Percentiles rank a stretch among this genome's conserved stretches.
Conservation (phyloP, 1,140 invertebrate species). For the Diploscapter pachys region DNA sequence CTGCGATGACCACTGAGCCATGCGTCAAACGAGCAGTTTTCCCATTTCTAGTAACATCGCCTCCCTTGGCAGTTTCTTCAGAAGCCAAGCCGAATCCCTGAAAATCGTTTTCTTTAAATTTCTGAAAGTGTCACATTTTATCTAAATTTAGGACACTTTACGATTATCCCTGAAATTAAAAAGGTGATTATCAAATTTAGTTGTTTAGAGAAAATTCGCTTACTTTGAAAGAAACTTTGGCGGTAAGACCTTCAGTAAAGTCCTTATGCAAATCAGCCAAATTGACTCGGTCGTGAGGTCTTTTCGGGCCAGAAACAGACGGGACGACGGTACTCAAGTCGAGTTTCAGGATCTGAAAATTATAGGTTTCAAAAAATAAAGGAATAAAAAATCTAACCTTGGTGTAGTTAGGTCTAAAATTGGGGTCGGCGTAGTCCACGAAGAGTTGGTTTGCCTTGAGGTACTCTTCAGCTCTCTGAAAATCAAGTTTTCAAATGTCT, state of each 20-base stretch:
- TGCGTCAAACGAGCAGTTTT: constrained; percentile 24
- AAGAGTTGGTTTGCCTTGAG: constrained; percentile 76
- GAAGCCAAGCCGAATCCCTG: constrained; percentile 76
- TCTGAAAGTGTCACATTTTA: no score
- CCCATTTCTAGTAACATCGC: constrained; percentile 24
- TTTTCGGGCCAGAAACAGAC: constrained; percentile 90
- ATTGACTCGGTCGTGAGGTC: constrained; percentile 89
- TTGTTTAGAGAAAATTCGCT: no score
- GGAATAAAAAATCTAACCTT: constrained; percentile 36
- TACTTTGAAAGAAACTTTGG: constrained; percentile 67
- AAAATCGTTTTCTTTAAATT: constrained; percentile 34
- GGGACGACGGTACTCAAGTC: constrained; percentile 84
- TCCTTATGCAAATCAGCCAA: constrained; percentile 84
- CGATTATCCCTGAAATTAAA: no score
- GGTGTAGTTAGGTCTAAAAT: constrained; percentile 81
- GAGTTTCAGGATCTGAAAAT: constrained; percentile 72
- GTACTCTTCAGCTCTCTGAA: constrained; percentile 80
- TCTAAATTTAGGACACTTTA: no score
- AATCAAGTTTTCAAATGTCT: constrained; percentile 40
- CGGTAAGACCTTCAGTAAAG: constrained; percentile 80
- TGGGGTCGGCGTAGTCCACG: constrained; percentile 74
- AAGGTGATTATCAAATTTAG: no score
- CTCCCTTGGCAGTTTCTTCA: constrained; percentile 67
- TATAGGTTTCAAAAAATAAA: constrained; percentile 14
- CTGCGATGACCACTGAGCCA: constrained; percentile 84